A percentile compares a stretch with the other conserved stretches of the same genome.
phyloP scores from a whole-genome alignment of 35 echinoderm and acorn worm species.

The Strongylocentrotus purpuratus region DNA sequence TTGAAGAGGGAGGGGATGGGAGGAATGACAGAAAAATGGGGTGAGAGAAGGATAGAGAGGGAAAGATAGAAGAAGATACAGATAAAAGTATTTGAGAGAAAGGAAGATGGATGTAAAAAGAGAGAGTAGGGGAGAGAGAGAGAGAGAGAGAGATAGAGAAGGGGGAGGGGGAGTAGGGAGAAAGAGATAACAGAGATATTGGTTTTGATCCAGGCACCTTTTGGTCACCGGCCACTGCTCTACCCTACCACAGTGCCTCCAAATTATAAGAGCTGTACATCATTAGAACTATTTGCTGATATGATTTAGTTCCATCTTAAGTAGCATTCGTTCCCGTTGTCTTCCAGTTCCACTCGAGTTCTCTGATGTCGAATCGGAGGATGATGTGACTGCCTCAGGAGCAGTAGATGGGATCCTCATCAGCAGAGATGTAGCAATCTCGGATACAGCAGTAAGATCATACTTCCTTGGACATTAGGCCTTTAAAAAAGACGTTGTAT shows the following conservation, averaged over 20 bases:
- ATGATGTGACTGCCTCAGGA: neutral
- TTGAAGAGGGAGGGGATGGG: too few species aligned
- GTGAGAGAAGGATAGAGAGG: neutral
- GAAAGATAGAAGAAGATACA: neutral
- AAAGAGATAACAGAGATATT: too few species aligned
- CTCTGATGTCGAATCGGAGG: neutral
- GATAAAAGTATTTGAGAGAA: too few species aligned
- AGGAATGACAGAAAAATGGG: neutral
- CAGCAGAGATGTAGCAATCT: neutral
- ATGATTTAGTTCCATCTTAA: neutral
- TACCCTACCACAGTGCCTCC: too few species aligned
- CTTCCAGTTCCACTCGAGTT: neutral
- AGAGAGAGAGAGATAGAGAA: too few species aligned
- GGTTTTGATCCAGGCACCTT: too few species aligned
- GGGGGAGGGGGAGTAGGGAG: too few species aligned
- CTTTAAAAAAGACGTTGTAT: conserved; percentile 15
- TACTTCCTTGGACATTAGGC: neutral
- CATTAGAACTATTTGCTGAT: neutral
- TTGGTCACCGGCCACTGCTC: too few species aligned
- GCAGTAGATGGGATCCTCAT: conserved; percentile 21
- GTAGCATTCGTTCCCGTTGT: neutral
- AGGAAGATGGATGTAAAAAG: too few species aligned
- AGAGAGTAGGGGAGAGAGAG: too few species aligned
- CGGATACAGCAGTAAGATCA: neutral
- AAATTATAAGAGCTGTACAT: too few species aligned